These are phyloP conservation scores for Cebus imitator DNA, from an alignment of 2,113 vertebrate species.

Conservation along the genomic window DNA sequence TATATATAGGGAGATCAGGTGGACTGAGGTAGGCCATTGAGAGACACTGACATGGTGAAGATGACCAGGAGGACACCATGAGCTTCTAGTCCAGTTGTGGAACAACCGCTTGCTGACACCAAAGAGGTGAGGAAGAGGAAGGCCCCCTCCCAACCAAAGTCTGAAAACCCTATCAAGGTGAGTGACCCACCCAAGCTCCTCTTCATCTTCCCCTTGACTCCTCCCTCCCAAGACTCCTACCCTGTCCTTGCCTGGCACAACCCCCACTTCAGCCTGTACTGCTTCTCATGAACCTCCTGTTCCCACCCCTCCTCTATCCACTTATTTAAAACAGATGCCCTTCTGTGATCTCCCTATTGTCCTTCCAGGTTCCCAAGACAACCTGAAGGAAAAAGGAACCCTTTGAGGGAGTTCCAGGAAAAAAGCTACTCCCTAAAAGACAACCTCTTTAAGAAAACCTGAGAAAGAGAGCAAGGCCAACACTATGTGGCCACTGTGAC, in stretches of 20 bases:
- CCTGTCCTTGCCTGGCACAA: not conserved
- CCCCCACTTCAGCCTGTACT: not conserved
- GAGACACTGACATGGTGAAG: too few relatives aligned
- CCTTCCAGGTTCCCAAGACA: not conserved
- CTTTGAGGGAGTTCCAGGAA: not conserved
- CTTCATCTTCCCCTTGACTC: not conserved
- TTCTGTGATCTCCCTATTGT: not conserved
- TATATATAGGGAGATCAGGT: not conserved
- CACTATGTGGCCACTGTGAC: not conserved
- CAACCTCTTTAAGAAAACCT: not conserved
- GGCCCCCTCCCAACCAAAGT: not conserved
- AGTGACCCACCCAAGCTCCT: not conserved
- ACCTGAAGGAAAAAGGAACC: rapidly evolving
- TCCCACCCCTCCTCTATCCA: not conserved
- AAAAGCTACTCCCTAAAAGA: not conserved
- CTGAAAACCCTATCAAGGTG: not conserved
- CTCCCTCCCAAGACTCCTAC: not conserved
- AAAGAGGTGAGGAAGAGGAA: not conserved
- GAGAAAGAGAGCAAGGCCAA: not conserved
- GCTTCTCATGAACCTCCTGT: not conserved
- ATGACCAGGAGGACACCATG: not conserved
- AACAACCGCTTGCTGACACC: not conserved
- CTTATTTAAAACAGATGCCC: not conserved
- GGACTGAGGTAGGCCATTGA: not conserved
- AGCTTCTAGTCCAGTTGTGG: not conserved